phyloP scores from a whole-genome alignment of 2,888 invertebrate species.

The Agrochola lota region DNA sequence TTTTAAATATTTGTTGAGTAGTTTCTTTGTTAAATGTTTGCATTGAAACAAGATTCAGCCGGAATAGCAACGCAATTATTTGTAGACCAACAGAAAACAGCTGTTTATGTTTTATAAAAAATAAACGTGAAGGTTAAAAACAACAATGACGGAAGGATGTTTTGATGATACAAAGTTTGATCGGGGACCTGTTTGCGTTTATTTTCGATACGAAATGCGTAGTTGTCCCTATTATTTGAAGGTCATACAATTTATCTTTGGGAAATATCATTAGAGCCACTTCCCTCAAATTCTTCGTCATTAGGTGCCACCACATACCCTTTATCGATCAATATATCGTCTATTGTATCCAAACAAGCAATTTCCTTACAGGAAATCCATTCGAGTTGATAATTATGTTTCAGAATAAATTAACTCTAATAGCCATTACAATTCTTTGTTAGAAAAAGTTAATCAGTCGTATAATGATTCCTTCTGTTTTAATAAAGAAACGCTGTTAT shows the following conservation, averaged over 20 bases:
- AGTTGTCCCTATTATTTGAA: constrained; percentile 12
- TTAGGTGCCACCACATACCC: neutral
- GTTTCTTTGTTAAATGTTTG: constrained; percentile 34
- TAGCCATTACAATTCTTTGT: constrained; percentile 42
- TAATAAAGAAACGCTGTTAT: constrained; percentile 22
- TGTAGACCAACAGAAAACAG: constrained; percentile 23
- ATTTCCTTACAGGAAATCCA: constrained; percentile 51
- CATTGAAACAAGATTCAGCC: constrained; percentile 12
- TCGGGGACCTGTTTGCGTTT: constrained; percentile 19
- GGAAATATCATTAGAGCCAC: neutral
- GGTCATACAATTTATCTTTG: neutral
- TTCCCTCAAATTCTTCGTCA: neutral
- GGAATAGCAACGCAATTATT: constrained; percentile 25
- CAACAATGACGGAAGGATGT: constrained; percentile 10
- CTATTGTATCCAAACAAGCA: constrained; percentile 6
- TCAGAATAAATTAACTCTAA: constrained; percentile 44
- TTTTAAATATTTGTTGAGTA: constrained; percentile 21
- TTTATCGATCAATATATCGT: constrained; percentile 14
- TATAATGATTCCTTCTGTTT: constrained; percentile 20
- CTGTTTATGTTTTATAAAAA: constrained; percentile 3
- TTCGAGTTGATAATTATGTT: constrained; percentile 35
- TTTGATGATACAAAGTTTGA: constrained; percentile 20
- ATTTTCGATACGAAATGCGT: constrained; percentile 19
- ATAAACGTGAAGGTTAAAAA: constrained; percentile 24
- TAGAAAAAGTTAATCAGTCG: constrained; percentile 26